Base-by-base conservation (phyloP, 2,113 vertebrate genomes). In the Tylochromis polylepis region DNA sequence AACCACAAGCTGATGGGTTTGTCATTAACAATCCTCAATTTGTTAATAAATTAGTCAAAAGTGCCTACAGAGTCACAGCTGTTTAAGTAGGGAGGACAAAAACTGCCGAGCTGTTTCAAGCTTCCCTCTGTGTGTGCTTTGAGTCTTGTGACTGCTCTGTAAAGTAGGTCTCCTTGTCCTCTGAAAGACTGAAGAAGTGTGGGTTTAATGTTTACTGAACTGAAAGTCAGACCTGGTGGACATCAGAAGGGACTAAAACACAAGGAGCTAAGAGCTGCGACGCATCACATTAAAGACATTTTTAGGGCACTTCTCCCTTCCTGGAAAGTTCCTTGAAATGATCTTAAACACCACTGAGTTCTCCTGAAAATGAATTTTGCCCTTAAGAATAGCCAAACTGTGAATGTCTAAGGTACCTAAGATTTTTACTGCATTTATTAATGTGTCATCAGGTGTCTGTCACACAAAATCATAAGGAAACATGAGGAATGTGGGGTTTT, bases 101-200 rank as follows among this genome's bases (percentile, higher is more conserved):
- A 55, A 43, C 11, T 51, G 36, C 56, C 11, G 8, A n/a, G 9
- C 12, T 67, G 11, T 34, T 29, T 57, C 34, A 53, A 53, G 29
- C 58, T 34, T 57, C 8, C 46, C 67, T 79, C 51, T 18, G 18
- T 38, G 31, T 53, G 81, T 14, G 65, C 38, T 7, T 27, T 3
- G 14, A 59, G 89, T 93, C 91, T 92, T 92, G 89, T 94, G 94
- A 94, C 92, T 88, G 24, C 75, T 83, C 57, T 34, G 60, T 89
- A 92, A 94, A 94, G 87, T 93, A 91, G 91, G 93, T 88, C 90
- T 93, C 80, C 84, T 83, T 88, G 92, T 95, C 87, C 91, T 91
- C 57, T 78, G n/a, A 46, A 70, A 86, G 70, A 79, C 83, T 83
- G 51, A 77, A 84, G 83, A 72, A 55, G 8, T 79, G 55, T 80